phyloP scores from a whole-genome alignment of 2,888 invertebrate genomes.

The Diplolepis rosae region DNA sequence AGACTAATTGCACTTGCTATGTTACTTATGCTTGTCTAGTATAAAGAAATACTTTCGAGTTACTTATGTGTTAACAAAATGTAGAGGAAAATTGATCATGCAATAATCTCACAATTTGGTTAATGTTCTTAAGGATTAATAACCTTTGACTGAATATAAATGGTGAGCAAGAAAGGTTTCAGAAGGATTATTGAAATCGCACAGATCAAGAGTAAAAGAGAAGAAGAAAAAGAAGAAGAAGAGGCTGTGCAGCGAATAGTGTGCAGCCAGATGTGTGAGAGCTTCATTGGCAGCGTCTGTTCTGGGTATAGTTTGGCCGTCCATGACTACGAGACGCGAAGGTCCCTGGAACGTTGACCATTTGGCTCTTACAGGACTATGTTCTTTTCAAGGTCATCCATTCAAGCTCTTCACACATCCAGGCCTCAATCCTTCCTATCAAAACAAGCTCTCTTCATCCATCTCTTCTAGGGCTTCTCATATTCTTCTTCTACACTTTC shows the following conservation, averaged over 20 bases:
- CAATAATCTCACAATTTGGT: too few species aligned
- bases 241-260: background rate
- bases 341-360: constrained; percentile 70
- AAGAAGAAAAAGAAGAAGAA: background rate
- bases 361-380: constrained; percentile 65
- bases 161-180: background rate
- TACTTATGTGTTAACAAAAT: too few species aligned
- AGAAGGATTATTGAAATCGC: constrained; percentile 19
- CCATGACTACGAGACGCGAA: constrained; percentile 59
- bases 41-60: too few species aligned
- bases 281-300: constrained; percentile 66
- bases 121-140: background rate
- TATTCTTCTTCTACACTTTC: background rate
- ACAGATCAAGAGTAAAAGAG: constrained; percentile 13
- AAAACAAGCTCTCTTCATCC: constrained; percentile 16
- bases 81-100: too few species aligned
- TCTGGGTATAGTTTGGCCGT: constrained; percentile 51
- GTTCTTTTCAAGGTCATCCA: constrained; percentile 47
- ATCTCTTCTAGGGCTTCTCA: constrained; percentile 8
- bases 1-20: too few species aligned
- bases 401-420: constrained; percentile 40
- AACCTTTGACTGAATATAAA: too few species aligned
- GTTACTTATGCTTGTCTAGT: too few species aligned
- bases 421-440: constrained; percentile 15
- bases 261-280: constrained; percentile 32